Percentiles rank a stretch among this genome's conserved stretches.
phyloP scores from a whole-genome alignment of 2,113 vertebrate species.

The Lethenteron camtschaticum region DNA sequence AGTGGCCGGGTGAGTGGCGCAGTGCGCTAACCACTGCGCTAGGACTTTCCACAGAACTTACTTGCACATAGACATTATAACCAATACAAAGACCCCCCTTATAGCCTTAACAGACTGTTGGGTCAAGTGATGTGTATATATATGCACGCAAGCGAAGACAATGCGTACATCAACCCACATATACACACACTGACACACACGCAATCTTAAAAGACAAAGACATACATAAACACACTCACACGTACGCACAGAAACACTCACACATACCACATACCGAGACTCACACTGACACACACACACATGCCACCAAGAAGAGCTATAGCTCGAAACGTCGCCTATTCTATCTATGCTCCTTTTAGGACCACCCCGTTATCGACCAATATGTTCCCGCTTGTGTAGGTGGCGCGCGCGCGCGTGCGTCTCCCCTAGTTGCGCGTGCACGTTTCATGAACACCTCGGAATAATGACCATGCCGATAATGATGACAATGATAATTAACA shows the following conservation, averaged over 20 bases:
- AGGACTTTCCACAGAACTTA: no score
- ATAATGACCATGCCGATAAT: no score
- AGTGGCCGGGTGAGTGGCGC: no score
- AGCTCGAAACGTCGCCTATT: background rate
- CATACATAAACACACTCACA: slow-evolving; percentile 4
- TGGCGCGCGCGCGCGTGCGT: no score
- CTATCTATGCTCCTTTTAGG: background rate
- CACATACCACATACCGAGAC: background rate
- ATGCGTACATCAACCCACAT: background rate
- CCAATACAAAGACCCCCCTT: no score
- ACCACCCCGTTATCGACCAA: background rate
- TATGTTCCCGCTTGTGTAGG: no score
- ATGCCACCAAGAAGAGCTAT: background rate
- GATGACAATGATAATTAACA: no score
- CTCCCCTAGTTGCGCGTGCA: no score
- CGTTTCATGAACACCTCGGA: no score
- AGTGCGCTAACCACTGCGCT: no score
- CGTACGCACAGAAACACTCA: background rate
- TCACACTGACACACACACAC: background rate
- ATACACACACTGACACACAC: background rate
- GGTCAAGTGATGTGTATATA: background rate
- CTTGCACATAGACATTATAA: no score
- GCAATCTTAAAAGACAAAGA: background rate
- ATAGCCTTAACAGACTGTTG: no score
- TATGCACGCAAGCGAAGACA: background rate